Evolutionary conservation across 2,888 invertebrate species (phyloP), one percentile per base, ranked within the genome.

Genomic region (Lasioglossum figueresi): DNA sequence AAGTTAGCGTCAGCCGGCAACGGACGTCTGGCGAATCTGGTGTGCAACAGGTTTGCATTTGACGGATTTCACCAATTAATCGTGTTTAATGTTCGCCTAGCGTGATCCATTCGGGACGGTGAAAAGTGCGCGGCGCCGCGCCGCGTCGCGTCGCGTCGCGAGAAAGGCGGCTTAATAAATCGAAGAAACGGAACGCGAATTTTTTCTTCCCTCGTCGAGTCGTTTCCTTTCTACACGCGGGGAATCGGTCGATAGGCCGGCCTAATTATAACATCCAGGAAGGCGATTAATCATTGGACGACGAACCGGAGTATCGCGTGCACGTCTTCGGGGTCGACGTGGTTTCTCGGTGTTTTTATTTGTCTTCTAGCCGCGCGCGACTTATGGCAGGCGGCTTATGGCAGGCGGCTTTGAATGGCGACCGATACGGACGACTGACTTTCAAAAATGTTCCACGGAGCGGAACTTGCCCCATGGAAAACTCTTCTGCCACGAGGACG

Each of bases 371-470:
- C 68, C 37, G 71, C 70, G 37, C 68, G 31, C 68, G n/a, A n/a
- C n/a, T n/a, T n/a, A n/a, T n/a, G n/a, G n/a, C n/a, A n/a, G n/a
- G 31, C 34, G 52, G 31, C 63, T 31, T 72, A 74, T 88, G 81
- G 89, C 88, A 84, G 82, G 80, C 76, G 78, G n/a, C n/a, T 56
- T 56, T 56, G 4, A 56, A 56, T 56, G 56, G 56, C 56, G n/a
- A 76, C 76, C 76, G 84, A 84, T 78, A 81, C 83, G 79, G 84
- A 76, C 84, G 87, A 86, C 83, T 81, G 85, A 80, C 84, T 84
- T 86, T 83, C 88, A 87, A 89, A 80, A 89, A 88, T 85, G 78
- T 82, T 79, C 77, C 82, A 81, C 79, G 75, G 79, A 84, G 73
- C 88, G 79, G 75, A 88, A 86, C 71, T 81, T 43, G 68, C 63